A percentile compares a stretch with the other conserved stretches of the same genome.
Conservation (phyloP, 2,113 vertebrate species). For the Melanostigma gelatinosum region DNA sequence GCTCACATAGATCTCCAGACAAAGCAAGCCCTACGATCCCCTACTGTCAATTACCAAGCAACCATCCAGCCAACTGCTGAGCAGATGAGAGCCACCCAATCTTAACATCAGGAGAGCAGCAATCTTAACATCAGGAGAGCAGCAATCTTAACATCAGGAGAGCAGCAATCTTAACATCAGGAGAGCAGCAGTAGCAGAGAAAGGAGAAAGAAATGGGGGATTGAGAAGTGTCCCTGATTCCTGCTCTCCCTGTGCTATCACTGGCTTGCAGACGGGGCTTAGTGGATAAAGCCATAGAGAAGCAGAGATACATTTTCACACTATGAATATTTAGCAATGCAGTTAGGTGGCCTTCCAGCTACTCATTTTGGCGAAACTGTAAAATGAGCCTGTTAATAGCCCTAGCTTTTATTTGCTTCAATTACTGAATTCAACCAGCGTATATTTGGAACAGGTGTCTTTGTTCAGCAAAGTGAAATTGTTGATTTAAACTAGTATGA, state of each 20-base stretch:
- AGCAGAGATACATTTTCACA: slow-evolving; percentile 24
- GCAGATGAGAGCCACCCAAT: slow-evolving; percentile 34
- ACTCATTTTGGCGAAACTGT: background rate
- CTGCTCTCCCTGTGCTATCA: slow-evolving; percentile 27
- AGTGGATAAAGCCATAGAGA: slow-evolving; percentile 25
- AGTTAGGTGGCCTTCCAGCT: slow-evolving; percentile 2
- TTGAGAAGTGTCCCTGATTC: slow-evolving; percentile 30
- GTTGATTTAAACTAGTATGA: too few relatives aligned
- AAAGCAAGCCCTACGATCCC: slow-evolving; percentile 28
- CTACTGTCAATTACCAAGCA: slow-evolving; percentile 33
- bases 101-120: slow-evolving; percentile 20
- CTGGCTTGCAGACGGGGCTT: slow-evolving; percentile 28
- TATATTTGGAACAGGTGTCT: too few relatives aligned
- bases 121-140: slow-evolving; percentile 36
- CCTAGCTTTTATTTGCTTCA: too few relatives aligned
- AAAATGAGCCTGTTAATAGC: background rate
- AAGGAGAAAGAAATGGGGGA: background rate
- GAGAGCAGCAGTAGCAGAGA: background rate
- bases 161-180: slow-evolving; percentile 36
- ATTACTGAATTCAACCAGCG: too few relatives aligned
- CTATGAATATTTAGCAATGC: slow-evolving; percentile 5
- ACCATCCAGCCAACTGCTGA: slow-evolving; percentile 16
- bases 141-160: slow-evolving; percentile 24
- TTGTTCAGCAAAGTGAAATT: too few relatives aligned
- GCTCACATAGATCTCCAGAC: slow-evolving; percentile 51